phyloP scores from a whole-genome alignment of 2,888 invertebrate genomes.

The Macrosiphum euphorbiae region DNA sequence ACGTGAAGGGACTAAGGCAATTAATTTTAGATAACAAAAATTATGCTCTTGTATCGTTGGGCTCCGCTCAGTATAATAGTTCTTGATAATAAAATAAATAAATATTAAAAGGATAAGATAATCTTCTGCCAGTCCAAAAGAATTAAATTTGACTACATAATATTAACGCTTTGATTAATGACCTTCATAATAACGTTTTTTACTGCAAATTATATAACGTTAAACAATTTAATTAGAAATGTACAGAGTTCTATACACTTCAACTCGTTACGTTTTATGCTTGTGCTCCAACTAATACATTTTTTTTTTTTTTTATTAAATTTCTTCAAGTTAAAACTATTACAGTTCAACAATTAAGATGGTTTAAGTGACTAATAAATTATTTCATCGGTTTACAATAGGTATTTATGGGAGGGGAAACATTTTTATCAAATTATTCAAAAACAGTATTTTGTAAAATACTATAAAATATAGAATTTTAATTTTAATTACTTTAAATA shows the following conservation, averaged over 20 bases:
- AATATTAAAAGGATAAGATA: neutral
- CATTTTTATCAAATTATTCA: neutral
- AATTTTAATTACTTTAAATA: neutral
- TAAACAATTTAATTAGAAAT: neutral
- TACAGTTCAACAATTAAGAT: too few species aligned
- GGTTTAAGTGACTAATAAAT: neutral
- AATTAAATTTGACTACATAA: neutral
- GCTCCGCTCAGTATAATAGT: neutral
- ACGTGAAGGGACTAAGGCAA: neutral
- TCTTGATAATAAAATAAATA: neutral
- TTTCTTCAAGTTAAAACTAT: too few species aligned
- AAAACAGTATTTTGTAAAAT: neutral
- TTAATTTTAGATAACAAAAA: neutral
- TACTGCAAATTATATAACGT: neutral
- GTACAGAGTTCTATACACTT: neutral
- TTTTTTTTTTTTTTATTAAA: too few species aligned
- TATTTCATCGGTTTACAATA: neutral
- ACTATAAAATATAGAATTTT: neutral
- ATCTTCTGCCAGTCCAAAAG: neutral
- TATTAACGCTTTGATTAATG: neutral
- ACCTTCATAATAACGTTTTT: neutral
- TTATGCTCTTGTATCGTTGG: neutral
- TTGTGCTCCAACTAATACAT: neutral
- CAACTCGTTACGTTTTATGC: neutral
- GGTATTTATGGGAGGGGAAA: neutral